Conservation (phyloP, 1,140 invertebrate genomes). For the Bombus soroeensis region DNA sequence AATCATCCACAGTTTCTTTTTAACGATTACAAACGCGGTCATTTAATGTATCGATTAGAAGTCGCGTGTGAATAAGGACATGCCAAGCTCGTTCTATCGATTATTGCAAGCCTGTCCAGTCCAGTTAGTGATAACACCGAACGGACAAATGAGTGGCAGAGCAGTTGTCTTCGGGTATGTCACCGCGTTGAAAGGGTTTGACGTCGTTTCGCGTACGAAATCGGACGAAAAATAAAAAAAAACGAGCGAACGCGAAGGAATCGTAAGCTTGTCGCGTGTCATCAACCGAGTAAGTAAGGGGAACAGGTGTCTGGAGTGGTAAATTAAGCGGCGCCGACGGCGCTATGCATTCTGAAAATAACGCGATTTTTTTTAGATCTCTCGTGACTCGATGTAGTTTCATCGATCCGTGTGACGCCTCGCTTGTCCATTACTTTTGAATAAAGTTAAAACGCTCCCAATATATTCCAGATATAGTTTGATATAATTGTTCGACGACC, state of each 20-base stretch:
- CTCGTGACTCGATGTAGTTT: constrained; percentile 26
- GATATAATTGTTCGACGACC: neutral
- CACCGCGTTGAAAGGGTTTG: neutral
- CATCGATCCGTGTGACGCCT: constrained; percentile 33
- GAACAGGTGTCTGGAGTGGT: constrained; percentile 20
- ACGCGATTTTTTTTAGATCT: constrained; percentile 50
- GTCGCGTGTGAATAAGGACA: constrained; percentile 62
- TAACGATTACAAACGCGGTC: neutral
- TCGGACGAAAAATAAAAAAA: neutral
- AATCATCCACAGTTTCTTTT: neutral
- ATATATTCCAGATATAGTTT: constrained; percentile 1
- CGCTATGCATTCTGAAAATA: constrained; percentile 44
- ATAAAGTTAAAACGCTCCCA: neutral
- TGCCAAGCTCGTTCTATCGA: constrained; percentile 65
- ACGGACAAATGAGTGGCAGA: constrained; percentile 45
- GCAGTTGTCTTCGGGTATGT: constrained; percentile 18
- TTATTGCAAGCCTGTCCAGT: constrained; percentile 63
- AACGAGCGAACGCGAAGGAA: neutral
- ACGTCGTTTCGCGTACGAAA: neutral
- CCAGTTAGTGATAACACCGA: constrained; percentile 46
- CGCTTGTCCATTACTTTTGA: neutral
- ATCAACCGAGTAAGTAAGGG: constrained; percentile 38
- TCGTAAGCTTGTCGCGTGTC: constrained; percentile 21
- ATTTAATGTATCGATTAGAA: constrained; percentile 56
- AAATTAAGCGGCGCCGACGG: constrained; percentile 39